phyloP scores from a whole-genome alignment of 2,113 vertebrate species.

The Tupaia chinensis region DNA sequence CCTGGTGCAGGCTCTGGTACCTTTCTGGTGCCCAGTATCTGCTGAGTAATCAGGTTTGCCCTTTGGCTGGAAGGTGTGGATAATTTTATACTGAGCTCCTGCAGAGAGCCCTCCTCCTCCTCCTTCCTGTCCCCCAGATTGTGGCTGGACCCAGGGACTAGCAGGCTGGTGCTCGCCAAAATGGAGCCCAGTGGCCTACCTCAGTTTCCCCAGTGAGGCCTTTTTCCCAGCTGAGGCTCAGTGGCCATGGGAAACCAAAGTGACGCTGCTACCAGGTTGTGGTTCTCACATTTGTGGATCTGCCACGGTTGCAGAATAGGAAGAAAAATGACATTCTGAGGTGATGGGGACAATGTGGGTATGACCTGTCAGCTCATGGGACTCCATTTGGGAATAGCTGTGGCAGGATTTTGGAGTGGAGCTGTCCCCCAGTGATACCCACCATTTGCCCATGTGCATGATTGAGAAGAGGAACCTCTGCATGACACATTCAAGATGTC shows the following conservation, averaged over 20 bases:
- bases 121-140: background rate
- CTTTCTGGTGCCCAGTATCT: background rate
- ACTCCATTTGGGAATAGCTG: rapidly evolving
- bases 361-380: background rate
- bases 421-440: background rate
- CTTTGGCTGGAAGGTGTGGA: background rate
- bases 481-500: conserved; percentile 33
- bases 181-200: background rate
- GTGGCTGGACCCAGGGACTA: no score
- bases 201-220: background rate
- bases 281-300: background rate
- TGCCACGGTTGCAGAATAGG: background rate
- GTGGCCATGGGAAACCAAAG: background rate
- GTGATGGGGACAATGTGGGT: background rate
- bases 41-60: background rate
- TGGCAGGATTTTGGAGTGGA: background rate
- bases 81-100: no score
- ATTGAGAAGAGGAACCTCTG: conserved; percentile 8
- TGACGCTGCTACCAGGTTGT: rapidly evolving
- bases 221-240: background rate
- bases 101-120: background rate
- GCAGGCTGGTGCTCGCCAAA: no score
- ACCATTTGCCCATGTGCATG: conserved; percentile 31
- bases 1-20: no score
- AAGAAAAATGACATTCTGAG: background rate